Evolutionary conservation across 2,797 vertebrate species (phyloP), one percentile per base, ranked within the genome.

Genomic region (Mormyrops attenuatus): DNA sequence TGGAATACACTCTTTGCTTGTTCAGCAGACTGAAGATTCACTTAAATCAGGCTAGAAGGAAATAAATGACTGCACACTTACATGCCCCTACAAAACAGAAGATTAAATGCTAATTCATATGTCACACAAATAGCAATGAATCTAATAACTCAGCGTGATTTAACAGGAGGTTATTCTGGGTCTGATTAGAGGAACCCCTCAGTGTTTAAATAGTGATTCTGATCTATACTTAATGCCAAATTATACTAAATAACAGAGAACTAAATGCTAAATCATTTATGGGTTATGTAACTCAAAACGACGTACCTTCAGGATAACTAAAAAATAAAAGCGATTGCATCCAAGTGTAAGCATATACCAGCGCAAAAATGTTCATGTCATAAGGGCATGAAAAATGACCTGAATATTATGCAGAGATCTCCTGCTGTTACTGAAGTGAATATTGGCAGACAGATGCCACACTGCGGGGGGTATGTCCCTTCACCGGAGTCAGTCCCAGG

Each of bases 91-190:
- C 26, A 55, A 34, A 86, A 86, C 22, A 52, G 13, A 52, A 34
- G 47, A 86, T 86, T 86, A 86, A 86, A 86, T 30, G 47, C 15
- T 86, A 52, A 53, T 86, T 86, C 22, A 38, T 73, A 38, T 41
- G 69, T 82, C 41, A 82, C 4, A 82, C 7, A 30, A 55, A 30
- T 22, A 86, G 41, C 52, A 17, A 52, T 55, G 47, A 86, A 55
- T 86, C 49, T 52, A 52, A 86, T 6, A 86, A 86, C 15, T 26
- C 47, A 52, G 50, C 2, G 1, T 50, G 50, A 82, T 86, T 55
- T 86, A 86, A 86, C 47, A 55, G 9, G 50, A 86, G 50, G 22
- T 30, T 55, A 15, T 86, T 86, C 47, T 15, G 9, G 13, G 26
- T 52, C 26, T 55, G 77, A 9, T 53, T 49, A 52, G 13, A 86